These are phyloP conservation scores for Protobothrops mucrosquamatus DNA, from an alignment of 2,113 vertebrate genomes.

Conservation along the genomic window DNA sequence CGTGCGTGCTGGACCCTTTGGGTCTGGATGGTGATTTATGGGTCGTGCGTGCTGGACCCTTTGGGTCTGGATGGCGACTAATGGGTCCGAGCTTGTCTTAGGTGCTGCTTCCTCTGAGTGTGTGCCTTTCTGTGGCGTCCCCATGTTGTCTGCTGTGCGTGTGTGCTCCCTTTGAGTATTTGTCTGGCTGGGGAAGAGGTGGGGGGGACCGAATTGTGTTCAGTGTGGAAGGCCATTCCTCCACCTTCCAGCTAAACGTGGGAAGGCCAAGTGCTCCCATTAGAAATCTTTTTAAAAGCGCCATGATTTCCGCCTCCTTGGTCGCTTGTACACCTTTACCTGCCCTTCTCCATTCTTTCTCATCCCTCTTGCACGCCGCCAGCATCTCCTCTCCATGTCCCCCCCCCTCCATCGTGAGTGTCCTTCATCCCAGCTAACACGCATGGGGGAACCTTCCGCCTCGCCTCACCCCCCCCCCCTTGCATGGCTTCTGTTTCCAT, in stretches of 20 bases:
- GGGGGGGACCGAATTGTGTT: not conserved
- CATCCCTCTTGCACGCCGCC: slow-evolving; percentile 29
- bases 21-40: too few species aligned
- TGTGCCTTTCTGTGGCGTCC: not conserved
- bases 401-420: slow-evolving; percentile 23
- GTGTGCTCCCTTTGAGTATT: not conserved
- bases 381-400: not conserved
- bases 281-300: not conserved
- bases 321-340: not conserved
- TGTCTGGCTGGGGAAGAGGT: not conserved
- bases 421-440: slow-evolving; percentile 48
- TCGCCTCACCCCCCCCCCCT: not conserved
- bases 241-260: not conserved
- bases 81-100: not conserved
- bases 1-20: too few species aligned
- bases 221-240: not conserved
- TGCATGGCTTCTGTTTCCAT: slow-evolving; percentile 50
- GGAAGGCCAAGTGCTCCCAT: slow-evolving; percentile 1
- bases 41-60: accelerated
- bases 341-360: not conserved
- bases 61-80: not conserved
- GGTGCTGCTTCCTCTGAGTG: not conserved
- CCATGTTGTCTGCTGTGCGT: not conserved
- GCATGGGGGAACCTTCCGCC: slow-evolving; percentile 36
- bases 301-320: not conserved